These are phyloP conservation scores for Taenaris catops DNA, from an alignment of 2,888 invertebrate genomes.

Conservation along the genomic window DNA sequence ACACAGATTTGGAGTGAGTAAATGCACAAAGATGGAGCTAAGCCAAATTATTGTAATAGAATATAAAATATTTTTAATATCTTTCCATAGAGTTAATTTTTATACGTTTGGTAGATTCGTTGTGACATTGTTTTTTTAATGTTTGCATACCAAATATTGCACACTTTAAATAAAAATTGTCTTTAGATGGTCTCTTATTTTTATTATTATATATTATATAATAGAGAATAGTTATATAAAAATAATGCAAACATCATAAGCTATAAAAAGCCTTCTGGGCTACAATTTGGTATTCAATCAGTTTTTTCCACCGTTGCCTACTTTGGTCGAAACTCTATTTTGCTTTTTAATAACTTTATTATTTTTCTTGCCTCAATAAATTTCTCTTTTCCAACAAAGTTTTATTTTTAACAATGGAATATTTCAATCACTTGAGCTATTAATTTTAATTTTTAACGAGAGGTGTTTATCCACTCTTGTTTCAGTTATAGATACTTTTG, in stretches of 20 bases:
- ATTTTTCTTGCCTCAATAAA: slow-evolving; percentile 9
- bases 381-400: background rate
- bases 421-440: background rate
- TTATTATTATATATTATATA: no score
- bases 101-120: no score
- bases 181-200: no score
- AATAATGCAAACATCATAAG: background rate
- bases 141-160: no score
- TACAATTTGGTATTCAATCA: slow-evolving; percentile 12
- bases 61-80: no score
- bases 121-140: no score
- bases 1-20: no score
- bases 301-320: slow-evolving; percentile 12
- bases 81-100: no score
- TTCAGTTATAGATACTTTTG: background rate
- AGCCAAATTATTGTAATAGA: no score
- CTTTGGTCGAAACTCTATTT: slow-evolving; percentile 11
- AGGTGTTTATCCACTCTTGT: background rate
- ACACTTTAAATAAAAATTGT: no score
- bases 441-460: background rate
- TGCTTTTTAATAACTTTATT: slow-evolving; percentile 14
- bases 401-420: background rate
- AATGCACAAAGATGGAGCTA: no score
- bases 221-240: no score
- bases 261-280: background rate